Conservation (phyloP, 2,113 vertebrate genomes). For the Arothron firmamentum region DNA sequence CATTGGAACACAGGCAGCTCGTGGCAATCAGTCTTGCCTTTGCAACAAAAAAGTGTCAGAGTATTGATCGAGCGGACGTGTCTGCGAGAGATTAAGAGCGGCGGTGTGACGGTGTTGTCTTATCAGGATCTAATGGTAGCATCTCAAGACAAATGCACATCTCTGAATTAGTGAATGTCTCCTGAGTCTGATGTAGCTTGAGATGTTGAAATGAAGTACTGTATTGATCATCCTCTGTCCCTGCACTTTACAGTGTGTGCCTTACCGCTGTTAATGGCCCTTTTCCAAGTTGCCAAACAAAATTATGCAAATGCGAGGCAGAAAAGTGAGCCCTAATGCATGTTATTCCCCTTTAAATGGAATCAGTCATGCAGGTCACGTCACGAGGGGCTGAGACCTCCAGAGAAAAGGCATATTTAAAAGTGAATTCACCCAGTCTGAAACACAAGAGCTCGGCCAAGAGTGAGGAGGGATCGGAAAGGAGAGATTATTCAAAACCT, state of each 20-base stretch:
- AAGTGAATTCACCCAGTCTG: constrained; percentile 59
- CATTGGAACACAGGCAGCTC: constrained; percentile 54
- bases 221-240: constrained; percentile 55
- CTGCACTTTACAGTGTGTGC: constrained; percentile 43
- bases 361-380: constrained; percentile 74
- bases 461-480: constrained; percentile 21
- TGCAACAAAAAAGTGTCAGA: constrained; percentile 68
- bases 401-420: constrained; percentile 66
- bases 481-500: constrained; percentile 17
- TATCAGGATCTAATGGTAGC: constrained; percentile 67
- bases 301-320: constrained; percentile 69
- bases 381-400: constrained; percentile 60
- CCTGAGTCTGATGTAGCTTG: constrained; percentile 40
- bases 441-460: constrained; percentile 40
- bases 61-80: constrained; percentile 67
- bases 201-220: constrained; percentile 70
- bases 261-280: constrained; percentile 61
- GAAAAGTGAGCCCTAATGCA: constrained; percentile 62
- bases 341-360: constrained; percentile 67
- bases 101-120: constrained; percentile 62
- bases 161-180: constrained; percentile 62
- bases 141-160: constrained; percentile 52
- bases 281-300: constrained; percentile 71
- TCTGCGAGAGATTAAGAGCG: constrained; percentile 72
- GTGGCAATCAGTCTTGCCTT: constrained; percentile 72